Conservation (phyloP, 35 echinoderm and acorn worm species). For the Nesometra sesokonis region DNA sequence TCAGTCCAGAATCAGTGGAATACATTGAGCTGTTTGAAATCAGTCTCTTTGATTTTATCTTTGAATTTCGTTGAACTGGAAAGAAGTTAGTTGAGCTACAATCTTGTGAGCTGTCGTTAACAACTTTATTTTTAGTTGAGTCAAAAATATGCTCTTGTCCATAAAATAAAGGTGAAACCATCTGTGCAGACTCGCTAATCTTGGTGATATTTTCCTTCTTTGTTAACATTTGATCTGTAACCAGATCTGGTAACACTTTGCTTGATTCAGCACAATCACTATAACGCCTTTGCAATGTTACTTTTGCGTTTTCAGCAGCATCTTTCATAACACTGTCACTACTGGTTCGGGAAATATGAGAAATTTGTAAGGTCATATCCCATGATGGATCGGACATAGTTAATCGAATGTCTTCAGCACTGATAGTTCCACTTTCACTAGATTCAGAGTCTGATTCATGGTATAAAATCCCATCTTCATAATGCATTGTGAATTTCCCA, state of each 20-base stretch:
- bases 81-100: neutral
- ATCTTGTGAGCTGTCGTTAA: neutral
- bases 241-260: neutral
- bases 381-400: neutral
- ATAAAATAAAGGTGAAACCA: neutral
- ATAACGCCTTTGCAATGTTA: neutral
- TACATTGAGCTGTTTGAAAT: neutral
- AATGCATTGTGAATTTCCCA: neutral
- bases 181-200: neutral
- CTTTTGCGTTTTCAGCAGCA: neutral
- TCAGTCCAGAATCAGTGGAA: neutral
- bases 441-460: neutral
- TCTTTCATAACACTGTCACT: neutral
- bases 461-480: neutral
- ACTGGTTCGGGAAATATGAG: neutral
- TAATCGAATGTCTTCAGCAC: neutral
- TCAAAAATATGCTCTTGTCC: neutral
- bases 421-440: neutral
- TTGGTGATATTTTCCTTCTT: no score
- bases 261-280: neutral
- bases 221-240: neutral
- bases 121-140: neutral
- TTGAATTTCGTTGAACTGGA: neutral
- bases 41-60: neutral
- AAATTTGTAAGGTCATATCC: neutral